These are phyloP conservation scores for Hipposideros armiger DNA, from an alignment of 2,113 vertebrate genomes.

Conservation along the genomic window DNA sequence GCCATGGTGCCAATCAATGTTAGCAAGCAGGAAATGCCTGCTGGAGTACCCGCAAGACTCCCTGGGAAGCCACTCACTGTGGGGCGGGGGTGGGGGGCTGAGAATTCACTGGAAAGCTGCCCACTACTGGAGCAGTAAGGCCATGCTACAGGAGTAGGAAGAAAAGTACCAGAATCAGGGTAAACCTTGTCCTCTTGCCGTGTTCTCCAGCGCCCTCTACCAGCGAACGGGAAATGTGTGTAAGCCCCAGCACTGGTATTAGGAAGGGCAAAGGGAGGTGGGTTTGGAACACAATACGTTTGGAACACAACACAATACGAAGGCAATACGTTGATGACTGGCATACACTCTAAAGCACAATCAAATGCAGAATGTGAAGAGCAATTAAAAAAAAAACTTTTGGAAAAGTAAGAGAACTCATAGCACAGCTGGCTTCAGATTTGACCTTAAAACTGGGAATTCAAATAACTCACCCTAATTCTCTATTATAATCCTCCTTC, in stretches of 20 bases:
- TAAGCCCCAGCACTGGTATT: background rate
- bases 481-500: background rate
- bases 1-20: background rate
- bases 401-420: background rate
- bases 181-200: background rate
- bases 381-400: background rate
- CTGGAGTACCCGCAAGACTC: background rate
- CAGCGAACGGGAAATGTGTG: background rate
- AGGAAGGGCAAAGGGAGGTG: background rate
- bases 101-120: background rate
- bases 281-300: background rate
- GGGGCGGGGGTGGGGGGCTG: too few relatives aligned
- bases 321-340: background rate
- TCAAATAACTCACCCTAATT: background rate
- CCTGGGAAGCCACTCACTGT: background rate
- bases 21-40: background rate
- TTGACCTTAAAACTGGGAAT: slow-evolving; percentile 18
- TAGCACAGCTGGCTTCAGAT: background rate
- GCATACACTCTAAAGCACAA: background rate
- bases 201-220: background rate
- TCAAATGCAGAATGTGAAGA: background rate
- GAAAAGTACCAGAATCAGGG: background rate
- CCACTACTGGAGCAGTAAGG: background rate
- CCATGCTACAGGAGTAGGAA: background rate
- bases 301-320: too few relatives aligned